Conservation (phyloP, 1,140 invertebrate genomes). For the Drosophila sucinea region DNA sequence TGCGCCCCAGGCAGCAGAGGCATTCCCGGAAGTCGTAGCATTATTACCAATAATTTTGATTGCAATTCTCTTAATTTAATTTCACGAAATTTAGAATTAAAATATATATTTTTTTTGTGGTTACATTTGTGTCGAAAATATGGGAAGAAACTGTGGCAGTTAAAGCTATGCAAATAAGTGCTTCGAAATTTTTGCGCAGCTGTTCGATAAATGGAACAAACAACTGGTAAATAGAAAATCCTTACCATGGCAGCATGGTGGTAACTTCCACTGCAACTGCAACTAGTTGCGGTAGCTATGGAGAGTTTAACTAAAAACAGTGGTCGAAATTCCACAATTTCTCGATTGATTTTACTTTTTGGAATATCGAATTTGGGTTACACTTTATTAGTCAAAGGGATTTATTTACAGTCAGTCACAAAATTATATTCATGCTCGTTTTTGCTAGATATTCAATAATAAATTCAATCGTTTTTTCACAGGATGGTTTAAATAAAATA, state of each 20-base stretch:
- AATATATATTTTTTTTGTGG: constrained; percentile 29
- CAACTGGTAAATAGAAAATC: constrained; percentile 49
- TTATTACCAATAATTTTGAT: constrained; percentile 38
- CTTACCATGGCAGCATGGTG: constrained; percentile 52
- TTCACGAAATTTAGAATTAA: constrained; percentile 12
- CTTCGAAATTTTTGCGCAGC: constrained; percentile 58
- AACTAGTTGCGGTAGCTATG: constrained; percentile 63
- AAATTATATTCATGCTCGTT: no score
- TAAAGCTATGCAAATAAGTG: constrained; percentile 47
- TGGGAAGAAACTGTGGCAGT: constrained; percentile 42
- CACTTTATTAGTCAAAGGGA: no score
- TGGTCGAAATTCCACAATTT: neutral
- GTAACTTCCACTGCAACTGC: constrained; percentile 22
- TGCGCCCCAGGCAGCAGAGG: constrained; percentile 75
- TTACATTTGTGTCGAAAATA: constrained; percentile 34
- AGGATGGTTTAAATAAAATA: no score
- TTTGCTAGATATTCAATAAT: no score
- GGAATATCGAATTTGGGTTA: no score
- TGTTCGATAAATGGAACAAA: constrained; percentile 76
- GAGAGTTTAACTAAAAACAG: constrained; percentile 9
- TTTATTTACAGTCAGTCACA: no score
- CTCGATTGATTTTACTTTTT: neutral
- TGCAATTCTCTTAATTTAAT: neutral
- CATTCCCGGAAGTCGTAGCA: constrained; percentile 78
- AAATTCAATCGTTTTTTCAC: no score